Percentiles rank a stretch among this genome's conserved stretches.
These are phyloP conservation scores for Oriolus oriolus DNA, from an alignment of 2,113 vertebrate species.

Conservation along the genomic window DNA sequence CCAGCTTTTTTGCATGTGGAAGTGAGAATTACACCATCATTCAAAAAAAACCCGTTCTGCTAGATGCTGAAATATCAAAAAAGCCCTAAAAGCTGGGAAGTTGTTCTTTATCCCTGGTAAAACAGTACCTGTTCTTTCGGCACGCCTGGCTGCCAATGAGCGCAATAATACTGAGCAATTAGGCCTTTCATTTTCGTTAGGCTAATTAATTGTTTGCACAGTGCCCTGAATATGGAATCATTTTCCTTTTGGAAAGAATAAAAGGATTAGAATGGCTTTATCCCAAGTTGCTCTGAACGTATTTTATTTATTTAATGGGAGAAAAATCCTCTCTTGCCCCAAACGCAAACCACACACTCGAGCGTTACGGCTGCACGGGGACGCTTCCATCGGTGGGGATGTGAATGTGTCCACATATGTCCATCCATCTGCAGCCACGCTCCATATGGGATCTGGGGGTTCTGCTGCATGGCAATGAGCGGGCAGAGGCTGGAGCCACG, in stretches of 20 bases:
- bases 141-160: slow-evolving; percentile 12
- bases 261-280: slow-evolving; percentile 28
- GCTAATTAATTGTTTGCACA: slow-evolving; percentile 65
- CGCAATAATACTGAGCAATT: slow-evolving; percentile 15
- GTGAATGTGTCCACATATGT: slow-evolving; percentile 31
- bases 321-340: slow-evolving; percentile 27
- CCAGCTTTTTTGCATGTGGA: slow-evolving; percentile 22
- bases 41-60: neutral
- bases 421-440: slow-evolving; percentile 58
- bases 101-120: neutral
- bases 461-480: neutral
- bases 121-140: slow-evolving; percentile 4
- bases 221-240: slow-evolving; percentile 15
- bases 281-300: slow-evolving; percentile 27
- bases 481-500: neutral
- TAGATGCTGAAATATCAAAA: neutral
- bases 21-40: neutral
- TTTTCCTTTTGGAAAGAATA: slow-evolving; percentile 35
- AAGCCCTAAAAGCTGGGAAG: neutral
- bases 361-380: slow-evolving; percentile 17
- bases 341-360: neutral
- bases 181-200: slow-evolving; percentile 51
- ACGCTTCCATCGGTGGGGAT: neutral
- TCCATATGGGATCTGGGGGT: neutral
- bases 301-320: slow-evolving; percentile 50